A percentile compares a stretch with the other conserved stretches of the same genome.
These are phyloP conservation scores for Ibycter americanus DNA, from an alignment of 2,797 vertebrate genomes.

Conservation along the genomic window DNA sequence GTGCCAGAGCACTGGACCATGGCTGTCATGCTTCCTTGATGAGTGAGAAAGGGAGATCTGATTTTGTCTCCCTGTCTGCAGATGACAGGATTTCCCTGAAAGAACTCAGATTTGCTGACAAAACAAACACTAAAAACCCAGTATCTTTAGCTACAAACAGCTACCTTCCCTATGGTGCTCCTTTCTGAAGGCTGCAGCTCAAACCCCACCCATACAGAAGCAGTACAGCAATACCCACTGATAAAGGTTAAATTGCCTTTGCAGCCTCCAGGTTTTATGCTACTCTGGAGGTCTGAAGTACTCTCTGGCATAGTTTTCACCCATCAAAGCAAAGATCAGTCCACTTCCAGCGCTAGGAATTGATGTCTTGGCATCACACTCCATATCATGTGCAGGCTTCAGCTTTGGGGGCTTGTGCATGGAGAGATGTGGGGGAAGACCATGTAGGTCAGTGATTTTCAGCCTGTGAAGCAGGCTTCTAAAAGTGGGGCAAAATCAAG, in stretches of 20 bases:
- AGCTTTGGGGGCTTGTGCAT: neutral
- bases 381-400: neutral
- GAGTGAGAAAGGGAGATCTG: neutral
- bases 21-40: neutral
- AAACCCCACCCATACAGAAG: neutral
- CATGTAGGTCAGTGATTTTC: neutral
- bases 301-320: neutral
- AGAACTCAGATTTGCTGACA: neutral
- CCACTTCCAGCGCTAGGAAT: neutral
- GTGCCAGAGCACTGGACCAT: neutral
- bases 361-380: neutral
- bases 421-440: neutral
- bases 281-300: neutral
- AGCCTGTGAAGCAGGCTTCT: neutral
- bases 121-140: neutral
- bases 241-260: neutral
- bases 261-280: neutral
- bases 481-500: neutral
- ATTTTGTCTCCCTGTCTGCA: neutral
- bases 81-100: neutral
- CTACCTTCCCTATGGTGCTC: neutral
- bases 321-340: neutral
- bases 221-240: neutral
- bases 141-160: neutral
- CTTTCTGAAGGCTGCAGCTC: neutral